Percentiles rank a stretch among this genome's conserved stretches.
phyloP scores from a whole-genome alignment of 2,113 vertebrate genomes.

The Mionectes macconnelli region DNA sequence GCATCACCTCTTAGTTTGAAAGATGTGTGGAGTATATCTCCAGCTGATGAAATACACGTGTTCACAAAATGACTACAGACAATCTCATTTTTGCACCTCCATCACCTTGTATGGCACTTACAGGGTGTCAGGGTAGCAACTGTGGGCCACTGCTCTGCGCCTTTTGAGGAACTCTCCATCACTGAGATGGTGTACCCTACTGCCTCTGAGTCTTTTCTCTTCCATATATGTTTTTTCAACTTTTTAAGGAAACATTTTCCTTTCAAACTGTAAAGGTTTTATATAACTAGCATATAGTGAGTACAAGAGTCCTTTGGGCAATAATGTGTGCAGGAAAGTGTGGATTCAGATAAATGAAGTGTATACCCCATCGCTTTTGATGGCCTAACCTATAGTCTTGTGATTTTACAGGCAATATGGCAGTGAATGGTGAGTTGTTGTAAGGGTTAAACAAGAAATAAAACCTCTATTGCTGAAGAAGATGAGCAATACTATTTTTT shows the following conservation, averaged over 20 bases:
- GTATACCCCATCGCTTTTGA: neutral
- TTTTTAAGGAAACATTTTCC: neutral
- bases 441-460: neutral
- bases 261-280: neutral
- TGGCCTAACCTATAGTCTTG: neutral
- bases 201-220: neutral
- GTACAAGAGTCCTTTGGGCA: neutral
- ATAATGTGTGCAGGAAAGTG: neutral
- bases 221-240: neutral
- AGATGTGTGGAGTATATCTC: neutral
- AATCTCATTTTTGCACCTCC: neutral
- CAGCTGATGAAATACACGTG: fast-evolving
- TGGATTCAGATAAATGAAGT: neutral
- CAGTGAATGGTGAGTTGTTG: neutral
- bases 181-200: fast-evolving
- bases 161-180: neutral
- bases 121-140: neutral
- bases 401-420: neutral
- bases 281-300: neutral
- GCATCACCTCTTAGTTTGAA: neutral
- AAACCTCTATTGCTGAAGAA: neutral
- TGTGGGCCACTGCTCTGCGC: fast-evolving
- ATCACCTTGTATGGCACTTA: neutral
- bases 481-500: neutral
- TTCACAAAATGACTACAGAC: neutral